phyloP scores from a whole-genome alignment of 2,113 vertebrate genomes.

The Corvus cornix region DNA sequence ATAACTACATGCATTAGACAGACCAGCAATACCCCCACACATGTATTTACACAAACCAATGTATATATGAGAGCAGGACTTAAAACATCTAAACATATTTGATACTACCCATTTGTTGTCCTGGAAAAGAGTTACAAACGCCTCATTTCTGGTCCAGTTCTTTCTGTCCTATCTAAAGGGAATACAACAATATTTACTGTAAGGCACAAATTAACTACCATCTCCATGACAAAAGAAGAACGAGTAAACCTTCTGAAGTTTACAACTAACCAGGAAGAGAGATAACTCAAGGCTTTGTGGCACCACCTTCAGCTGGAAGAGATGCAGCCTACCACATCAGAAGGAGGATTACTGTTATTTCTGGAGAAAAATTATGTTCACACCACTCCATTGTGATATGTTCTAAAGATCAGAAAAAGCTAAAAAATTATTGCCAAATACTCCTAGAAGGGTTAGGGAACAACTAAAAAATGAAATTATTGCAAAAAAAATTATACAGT shows the following conservation, averaged over 20 bases:
- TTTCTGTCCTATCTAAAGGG: not conserved
- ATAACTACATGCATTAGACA: not conserved
- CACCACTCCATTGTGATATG: not conserved
- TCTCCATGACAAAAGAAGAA: not conserved
- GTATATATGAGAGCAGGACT: not conserved
- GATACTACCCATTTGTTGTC: not conserved
- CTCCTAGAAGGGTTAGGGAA: not conserved
- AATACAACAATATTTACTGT: not conserved
- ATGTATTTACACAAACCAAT: fast-evolving
- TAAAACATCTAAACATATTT: not conserved
- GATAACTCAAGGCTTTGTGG: not conserved
- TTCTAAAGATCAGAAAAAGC: not conserved
- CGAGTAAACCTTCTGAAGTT: not conserved
- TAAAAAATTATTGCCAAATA: not conserved
- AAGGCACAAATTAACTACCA: not conserved
- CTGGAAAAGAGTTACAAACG: not conserved
- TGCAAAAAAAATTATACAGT: not conserved
- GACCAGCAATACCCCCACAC: fast-evolving
- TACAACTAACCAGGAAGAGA: not conserved
- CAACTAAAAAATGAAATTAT: not conserved
- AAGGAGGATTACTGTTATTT: not conserved
- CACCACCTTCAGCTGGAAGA: not conserved
- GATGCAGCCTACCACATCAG: not conserved
- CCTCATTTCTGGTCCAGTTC: not conserved
- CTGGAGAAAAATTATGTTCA: not conserved